Evolutionary conservation across 2,888 invertebrate genomes (phyloP).

Genomic region (Serripes groenlandicus): DNA sequence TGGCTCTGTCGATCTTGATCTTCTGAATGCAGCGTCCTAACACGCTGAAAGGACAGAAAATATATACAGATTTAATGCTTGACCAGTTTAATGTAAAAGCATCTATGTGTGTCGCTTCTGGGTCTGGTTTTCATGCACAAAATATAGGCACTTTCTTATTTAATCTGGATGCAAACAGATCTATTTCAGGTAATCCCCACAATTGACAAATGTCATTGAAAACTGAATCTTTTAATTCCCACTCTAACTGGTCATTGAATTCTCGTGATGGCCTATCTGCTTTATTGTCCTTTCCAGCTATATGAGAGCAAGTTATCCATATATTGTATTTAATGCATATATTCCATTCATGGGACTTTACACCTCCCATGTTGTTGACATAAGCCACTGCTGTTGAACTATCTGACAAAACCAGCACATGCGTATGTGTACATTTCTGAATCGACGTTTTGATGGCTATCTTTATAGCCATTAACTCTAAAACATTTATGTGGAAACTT

Average conservation of each 20-base stretch:
- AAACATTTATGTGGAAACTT: slow-evolving; percentile 54
- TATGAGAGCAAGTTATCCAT: slow-evolving; percentile 51
- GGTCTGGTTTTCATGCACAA: slow-evolving; percentile 49
- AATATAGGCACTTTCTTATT: slow-evolving; percentile 24
- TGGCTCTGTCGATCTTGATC: slow-evolving; percentile 19
- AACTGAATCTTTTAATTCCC: slow-evolving; percentile 37
- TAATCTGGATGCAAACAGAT: slow-evolving; percentile 50
- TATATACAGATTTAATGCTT: slow-evolving; percentile 7
- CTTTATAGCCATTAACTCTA: slow-evolving; percentile 52
- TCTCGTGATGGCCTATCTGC: slow-evolving; percentile 40
- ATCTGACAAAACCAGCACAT: slow-evolving; percentile 46
- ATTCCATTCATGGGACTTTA: slow-evolving; percentile 35
- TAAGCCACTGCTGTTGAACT: slow-evolving; percentile 49
- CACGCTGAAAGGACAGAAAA: slow-evolving; percentile 44
- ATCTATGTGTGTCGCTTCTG: slow-evolving; percentile 35
- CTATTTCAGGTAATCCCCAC: slow-evolving; percentile 24
- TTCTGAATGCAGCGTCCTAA: slow-evolving; percentile 33
- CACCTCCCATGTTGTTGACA: slow-evolving; percentile 49
- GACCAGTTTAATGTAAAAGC: slow-evolving; percentile 49
- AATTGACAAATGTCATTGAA: slow-evolving; percentile 17
- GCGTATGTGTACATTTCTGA: slow-evolving; percentile 13
- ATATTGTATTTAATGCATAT: slow-evolving; percentile 33
- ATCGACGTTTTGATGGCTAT: slow-evolving; percentile 46
- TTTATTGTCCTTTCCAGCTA: slow-evolving; percentile 37
- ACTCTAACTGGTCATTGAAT: slow-evolving; percentile 51